A percentile compares a stretch with the other conserved stretches of the same genome.
These are phyloP conservation scores for Furnarius figulus DNA, from an alignment of 2,113 vertebrate species.

Conservation along the genomic window DNA sequence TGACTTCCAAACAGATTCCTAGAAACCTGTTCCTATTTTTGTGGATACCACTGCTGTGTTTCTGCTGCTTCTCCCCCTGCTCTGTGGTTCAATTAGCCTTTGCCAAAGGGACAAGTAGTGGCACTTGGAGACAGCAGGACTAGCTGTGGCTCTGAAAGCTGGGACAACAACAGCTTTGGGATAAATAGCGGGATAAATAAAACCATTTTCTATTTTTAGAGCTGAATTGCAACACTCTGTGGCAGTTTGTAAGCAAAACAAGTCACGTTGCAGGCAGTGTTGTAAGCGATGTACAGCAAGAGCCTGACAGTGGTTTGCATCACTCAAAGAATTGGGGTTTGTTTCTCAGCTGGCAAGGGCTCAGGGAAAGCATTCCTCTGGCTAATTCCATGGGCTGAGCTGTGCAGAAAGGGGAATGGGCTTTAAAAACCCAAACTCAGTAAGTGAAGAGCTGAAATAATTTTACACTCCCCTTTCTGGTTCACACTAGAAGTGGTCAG, in stretches of 20 bases:
- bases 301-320: neutral
- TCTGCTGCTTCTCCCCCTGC: neutral
- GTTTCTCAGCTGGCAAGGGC: neutral
- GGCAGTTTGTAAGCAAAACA: neutral
- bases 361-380: neutral
- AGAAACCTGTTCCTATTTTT: neutral
- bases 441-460: neutral
- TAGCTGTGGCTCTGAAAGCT: neutral
- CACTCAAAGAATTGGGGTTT: neutral
- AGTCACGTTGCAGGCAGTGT: neutral
- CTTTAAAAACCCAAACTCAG: neutral
- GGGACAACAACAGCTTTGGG: neutral
- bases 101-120: neutral
- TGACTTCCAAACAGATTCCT: neutral
- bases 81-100: neutral
- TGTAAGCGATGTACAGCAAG: neutral
- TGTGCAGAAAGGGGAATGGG: neutral
- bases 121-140: neutral
- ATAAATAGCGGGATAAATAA: neutral
- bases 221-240: conserved; percentile 6
- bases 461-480: neutral
- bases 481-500: neutral
- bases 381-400: neutral
- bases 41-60: neutral
- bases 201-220: neutral